Evolutionary conservation across 2,113 vertebrate genomes (phyloP).

Genomic region (Vidua macroura): DNA sequence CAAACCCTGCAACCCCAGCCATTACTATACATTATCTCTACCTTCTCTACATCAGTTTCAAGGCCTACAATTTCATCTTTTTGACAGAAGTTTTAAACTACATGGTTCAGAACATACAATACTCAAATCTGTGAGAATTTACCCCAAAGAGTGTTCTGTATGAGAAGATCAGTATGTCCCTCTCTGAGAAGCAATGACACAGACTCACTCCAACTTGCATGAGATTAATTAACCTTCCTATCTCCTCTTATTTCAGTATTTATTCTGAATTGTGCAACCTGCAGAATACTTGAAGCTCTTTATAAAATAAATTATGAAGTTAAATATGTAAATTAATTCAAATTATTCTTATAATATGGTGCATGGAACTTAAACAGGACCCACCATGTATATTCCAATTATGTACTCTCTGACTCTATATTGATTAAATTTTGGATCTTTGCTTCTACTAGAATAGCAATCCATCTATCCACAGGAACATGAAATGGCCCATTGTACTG

Average conservation of each 20-base stretch:
- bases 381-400: neutral
- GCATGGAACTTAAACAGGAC: neutral
- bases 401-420: neutral
- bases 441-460: neutral
- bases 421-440: neutral
- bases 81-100: neutral
- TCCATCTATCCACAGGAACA: neutral
- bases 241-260: neutral
- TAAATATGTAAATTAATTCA: neutral
- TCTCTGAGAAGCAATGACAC: neutral
- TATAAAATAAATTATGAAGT: neutral
- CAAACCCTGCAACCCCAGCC: neutral
- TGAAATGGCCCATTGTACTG: neutral
- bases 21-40: neutral
- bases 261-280: neutral
- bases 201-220: neutral
- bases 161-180: neutral
- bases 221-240: neutral
- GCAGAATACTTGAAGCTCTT: neutral
- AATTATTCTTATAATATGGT: neutral
- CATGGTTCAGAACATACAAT: neutral
- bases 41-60: neutral
- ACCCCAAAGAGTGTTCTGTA: neutral
- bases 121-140: neutral
- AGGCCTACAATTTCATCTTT: neutral